Conservation (phyloP, 2,888 invertebrate species). For the Anthophora plumipes region DNA sequence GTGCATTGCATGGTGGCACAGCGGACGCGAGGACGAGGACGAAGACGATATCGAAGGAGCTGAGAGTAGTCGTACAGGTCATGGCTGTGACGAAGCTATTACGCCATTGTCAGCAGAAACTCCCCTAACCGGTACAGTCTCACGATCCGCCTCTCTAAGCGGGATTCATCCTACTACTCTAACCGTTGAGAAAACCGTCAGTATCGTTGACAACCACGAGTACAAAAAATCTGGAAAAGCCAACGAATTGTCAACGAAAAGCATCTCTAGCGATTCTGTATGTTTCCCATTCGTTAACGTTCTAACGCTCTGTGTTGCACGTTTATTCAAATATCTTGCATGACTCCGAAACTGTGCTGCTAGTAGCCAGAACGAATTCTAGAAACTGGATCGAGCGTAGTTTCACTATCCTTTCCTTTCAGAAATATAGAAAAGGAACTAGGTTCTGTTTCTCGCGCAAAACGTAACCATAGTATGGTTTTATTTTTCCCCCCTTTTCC, state of each 20-base stretch:
- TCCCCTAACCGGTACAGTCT: slow-evolving; percentile 93
- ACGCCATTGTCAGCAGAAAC: slow-evolving; percentile 94
- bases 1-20: slow-evolving; percentile 97
- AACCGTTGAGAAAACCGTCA: slow-evolving; percentile 62
- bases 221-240: slow-evolving; percentile 77
- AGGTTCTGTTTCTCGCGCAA: background rate
- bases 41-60: slow-evolving; percentile 88
- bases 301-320: slow-evolving; percentile 9
- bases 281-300: slow-evolving; percentile 44
- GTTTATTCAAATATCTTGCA: background rate
- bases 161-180: slow-evolving; percentile 86
- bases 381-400: too few species aligned
- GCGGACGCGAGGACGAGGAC: slow-evolving; percentile 93
- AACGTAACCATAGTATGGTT: background rate
- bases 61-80: slow-evolving; percentile 87
- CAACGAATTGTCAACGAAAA: slow-evolving; percentile 79
- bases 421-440: too few species aligned
- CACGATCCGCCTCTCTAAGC: slow-evolving; percentile 92
- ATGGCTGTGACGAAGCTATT: slow-evolving; percentile 87
- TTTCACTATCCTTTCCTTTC: too few species aligned
- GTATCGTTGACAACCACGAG: slow-evolving; percentile 85
- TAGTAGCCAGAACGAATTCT: background rate
- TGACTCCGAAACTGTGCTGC: background rate
- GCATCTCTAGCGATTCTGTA: slow-evolving; percentile 83
- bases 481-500: too few species aligned